These are phyloP conservation scores for Arctocebus calabarensis DNA, from an alignment of 2,797 vertebrate genomes.

Conservation along the genomic window DNA sequence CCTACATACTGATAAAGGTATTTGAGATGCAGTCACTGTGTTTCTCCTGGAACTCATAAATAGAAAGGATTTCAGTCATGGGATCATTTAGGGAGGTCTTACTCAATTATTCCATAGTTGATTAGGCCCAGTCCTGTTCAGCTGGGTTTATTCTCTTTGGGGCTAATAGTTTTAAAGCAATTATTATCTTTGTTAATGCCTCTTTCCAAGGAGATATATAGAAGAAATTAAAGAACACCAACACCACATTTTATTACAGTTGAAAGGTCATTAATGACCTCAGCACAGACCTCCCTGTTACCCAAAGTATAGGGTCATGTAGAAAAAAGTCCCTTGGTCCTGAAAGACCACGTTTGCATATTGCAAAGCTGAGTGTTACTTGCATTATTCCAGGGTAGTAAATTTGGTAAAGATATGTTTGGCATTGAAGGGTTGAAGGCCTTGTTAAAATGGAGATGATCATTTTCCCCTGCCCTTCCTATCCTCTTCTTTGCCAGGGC, in stretches of 20 bases:
- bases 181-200: slow-evolving; percentile 17
- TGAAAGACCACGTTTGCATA: neutral
- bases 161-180: neutral
- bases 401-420: slow-evolving; percentile 31
- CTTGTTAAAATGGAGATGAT: neutral
- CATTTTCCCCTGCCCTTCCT: neutral
- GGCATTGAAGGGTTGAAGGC: neutral
- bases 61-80: neutral
- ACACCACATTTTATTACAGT: slow-evolving; percentile 39
- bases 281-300: neutral
- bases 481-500: neutral
- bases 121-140: neutral
- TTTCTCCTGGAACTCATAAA: slow-evolving; percentile 31
- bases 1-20: neutral
- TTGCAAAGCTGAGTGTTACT: neutral
- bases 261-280: neutral
- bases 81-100: neutral
- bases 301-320: neutral
- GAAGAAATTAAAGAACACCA: slow-evolving; percentile 29
- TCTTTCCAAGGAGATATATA: slow-evolving; percentile 16
- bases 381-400: neutral
- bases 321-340: neutral
- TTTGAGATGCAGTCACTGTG: neutral
- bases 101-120: slow-evolving; percentile 1
- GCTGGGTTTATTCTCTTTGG: neutral